Percentiles rank a stretch among this genome's conserved stretches.
phyloP scores from a whole-genome alignment of 2,888 invertebrate genomes.

The Stegophylla sp. region DNA sequence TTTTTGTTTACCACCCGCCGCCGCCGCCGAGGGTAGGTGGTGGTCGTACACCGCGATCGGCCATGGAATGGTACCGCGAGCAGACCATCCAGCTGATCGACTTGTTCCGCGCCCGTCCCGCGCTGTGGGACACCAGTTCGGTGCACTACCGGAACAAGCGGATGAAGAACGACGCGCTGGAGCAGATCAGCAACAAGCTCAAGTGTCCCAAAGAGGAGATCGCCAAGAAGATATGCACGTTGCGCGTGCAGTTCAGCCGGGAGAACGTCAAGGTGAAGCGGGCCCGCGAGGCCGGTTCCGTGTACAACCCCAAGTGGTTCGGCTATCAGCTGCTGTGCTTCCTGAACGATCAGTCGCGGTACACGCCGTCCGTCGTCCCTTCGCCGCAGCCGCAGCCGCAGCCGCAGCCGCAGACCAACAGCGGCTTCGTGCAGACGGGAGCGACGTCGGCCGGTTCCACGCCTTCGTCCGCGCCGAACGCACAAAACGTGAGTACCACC shows the following conservation, averaged over 20 bases:
- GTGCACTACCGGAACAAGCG: conserved; percentile 57
- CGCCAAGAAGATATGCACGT: conserved; percentile 53
- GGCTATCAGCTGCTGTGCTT: conserved; percentile 53
- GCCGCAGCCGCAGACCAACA: not conserved
- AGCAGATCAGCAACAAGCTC: conserved; percentile 51
- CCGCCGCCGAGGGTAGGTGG: not conserved
- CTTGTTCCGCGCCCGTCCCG: conserved; percentile 48
- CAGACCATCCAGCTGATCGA: conserved; percentile 56
- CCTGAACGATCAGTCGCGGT: conserved; percentile 53
- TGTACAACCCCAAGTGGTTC: conserved; percentile 54
- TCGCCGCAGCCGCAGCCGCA: not conserved
- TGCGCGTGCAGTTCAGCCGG: conserved; percentile 55
- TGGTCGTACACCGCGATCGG: not conserved
- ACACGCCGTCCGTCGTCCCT: no score
- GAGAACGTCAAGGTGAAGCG: conserved; percentile 55
- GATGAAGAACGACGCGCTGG: conserved; percentile 51
- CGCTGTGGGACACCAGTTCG: conserved; percentile 58
- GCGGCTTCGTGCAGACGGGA: not conserved
- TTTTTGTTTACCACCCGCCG: not conserved
- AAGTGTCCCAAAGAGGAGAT: conserved; percentile 53
- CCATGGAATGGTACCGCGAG: conserved; percentile 55
- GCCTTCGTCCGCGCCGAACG: not conserved
- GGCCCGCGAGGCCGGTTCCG: conserved; percentile 31
- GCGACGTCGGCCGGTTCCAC: not conserved
- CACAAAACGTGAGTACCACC: conserved; percentile 34